phyloP scores from a whole-genome alignment of 2,113 vertebrate species.

The Phycodurus eques region DNA sequence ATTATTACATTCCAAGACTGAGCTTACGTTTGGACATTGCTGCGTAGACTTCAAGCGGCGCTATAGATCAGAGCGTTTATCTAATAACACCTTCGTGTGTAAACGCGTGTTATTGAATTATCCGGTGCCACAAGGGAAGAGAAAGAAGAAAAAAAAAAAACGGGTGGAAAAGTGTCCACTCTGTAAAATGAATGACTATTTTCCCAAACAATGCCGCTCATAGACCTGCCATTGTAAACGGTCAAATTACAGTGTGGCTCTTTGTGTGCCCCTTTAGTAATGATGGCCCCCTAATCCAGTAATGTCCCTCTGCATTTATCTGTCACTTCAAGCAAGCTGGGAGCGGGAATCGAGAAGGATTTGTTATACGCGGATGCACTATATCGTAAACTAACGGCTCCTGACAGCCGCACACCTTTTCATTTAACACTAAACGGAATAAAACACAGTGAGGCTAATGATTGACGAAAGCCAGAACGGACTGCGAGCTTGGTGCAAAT shows the following conservation, averaged over 20 bases:
- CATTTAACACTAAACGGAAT: not conserved
- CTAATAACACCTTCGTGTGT: constrained; percentile 26
- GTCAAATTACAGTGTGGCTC: constrained; percentile 60
- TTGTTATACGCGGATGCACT: not conserved
- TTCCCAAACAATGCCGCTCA: constrained; percentile 52
- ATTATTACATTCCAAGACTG: not conserved
- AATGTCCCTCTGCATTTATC: constrained; percentile 40
- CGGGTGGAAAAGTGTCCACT: constrained; percentile 11
- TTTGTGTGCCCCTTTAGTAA: constrained; percentile 37
- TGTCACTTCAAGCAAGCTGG: constrained; percentile 14
- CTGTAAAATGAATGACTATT: constrained; percentile 55
- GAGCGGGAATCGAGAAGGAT: not conserved
- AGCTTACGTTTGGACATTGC: not conserved
- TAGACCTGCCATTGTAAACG: constrained; percentile 52
- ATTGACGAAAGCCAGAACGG: not conserved
- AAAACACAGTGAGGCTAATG: not conserved
- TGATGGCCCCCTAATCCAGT: constrained; percentile 52
- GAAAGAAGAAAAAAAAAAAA: not conserved
- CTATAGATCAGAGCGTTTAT: constrained; percentile 18
- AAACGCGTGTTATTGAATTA: constrained; percentile 33
- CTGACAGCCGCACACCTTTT: not conserved
- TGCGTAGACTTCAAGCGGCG: constrained; percentile 22
- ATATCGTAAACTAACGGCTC: not conserved
- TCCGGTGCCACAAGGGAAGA: not conserved
- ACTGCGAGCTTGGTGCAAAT: not conserved